Conservation (phyloP, 2,797 vertebrate genomes). For the Helarctos malayanus region DNA sequence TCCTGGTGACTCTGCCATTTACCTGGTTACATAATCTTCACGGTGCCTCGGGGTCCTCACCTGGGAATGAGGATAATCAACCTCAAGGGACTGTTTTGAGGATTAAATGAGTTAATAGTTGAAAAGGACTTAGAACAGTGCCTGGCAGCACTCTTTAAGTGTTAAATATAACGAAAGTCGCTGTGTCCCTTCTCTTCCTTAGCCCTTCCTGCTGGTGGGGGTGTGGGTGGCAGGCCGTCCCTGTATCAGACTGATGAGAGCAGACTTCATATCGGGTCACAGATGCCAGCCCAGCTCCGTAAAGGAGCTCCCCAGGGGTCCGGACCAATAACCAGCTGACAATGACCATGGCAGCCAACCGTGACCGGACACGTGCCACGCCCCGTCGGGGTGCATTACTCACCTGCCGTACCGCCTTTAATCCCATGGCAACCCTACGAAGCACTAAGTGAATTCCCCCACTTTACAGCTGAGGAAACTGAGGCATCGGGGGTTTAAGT, state of each 20-base stretch:
- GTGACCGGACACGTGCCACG: not conserved
- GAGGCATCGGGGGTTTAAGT: not conserved
- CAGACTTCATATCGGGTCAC: not conserved
- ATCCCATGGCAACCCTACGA: not conserved
- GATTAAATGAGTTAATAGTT: not conserved
- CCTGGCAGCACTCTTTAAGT: accelerated
- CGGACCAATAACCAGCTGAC: not conserved
- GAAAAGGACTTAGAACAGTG: not conserved
- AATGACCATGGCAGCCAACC: not conserved
- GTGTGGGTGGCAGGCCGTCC: not conserved
- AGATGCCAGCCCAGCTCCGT: not conserved
- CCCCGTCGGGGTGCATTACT: not conserved
- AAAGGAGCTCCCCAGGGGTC: not conserved
- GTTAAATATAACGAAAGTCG: accelerated
- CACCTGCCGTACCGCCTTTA: not conserved
- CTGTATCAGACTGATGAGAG: not conserved
- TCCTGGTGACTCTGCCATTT: not conserved
- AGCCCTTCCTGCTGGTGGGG: not conserved
- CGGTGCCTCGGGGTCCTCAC: not conserved
- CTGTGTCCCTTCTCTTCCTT: accelerated
- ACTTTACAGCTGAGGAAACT: not conserved
- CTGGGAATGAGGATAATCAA: not conserved
- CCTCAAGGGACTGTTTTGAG: not conserved
- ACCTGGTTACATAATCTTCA: not conserved
- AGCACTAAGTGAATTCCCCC: not conserved